Evolutionary conservation across 2,113 vertebrate species (phyloP).

Genomic region (Microcebus jonahi): DNA sequence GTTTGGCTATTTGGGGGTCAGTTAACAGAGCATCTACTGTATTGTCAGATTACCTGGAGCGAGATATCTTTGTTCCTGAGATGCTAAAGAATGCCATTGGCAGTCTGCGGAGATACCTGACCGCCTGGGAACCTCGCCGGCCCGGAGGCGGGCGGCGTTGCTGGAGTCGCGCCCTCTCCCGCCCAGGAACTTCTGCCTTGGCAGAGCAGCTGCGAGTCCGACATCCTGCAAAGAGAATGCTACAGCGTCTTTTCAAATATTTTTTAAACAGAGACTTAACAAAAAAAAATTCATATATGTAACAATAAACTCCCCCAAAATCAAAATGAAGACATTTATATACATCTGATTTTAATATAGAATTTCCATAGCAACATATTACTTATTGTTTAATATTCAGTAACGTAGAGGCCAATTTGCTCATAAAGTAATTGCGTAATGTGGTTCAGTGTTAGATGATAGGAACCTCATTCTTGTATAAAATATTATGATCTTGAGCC

Average conservation of each 20-base stretch:
- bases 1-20: not conserved
- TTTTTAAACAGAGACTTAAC: not conserved
- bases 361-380: constrained; percentile 51
- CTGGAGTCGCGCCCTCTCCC: not conserved
- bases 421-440: not conserved
- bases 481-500: constrained; percentile 67
- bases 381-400: constrained; percentile 43
- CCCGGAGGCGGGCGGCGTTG: not conserved
- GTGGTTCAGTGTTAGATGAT: not conserved
- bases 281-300: not conserved
- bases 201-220: not conserved
- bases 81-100: not conserved
- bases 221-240: not conserved
- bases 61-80: constrained; percentile 51
- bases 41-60: not conserved
- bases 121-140: not conserved
- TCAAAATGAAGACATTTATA: constrained; percentile 34
- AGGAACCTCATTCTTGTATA: not conserved
- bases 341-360: constrained; percentile 56
- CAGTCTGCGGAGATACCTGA: not conserved
- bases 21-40: not conserved
- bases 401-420: not conserved
- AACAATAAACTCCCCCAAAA: not conserved
- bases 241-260: not conserved
- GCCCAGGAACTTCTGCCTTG: not conserved